Base-by-base conservation (phyloP, 2,888 invertebrate species). In the Tenthredo notha region DNA sequence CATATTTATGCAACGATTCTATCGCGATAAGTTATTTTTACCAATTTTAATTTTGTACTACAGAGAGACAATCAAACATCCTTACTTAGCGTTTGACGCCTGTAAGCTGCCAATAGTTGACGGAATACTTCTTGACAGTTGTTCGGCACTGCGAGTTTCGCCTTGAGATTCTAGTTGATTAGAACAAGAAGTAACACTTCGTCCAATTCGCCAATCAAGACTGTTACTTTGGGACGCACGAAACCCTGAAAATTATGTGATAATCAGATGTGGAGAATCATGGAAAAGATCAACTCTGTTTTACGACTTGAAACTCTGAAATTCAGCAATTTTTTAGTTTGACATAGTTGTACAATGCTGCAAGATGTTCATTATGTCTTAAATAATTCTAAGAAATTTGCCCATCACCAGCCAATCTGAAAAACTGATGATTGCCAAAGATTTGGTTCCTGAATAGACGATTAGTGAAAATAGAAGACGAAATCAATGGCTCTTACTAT, bases 121-220 rank as follows among this genome's bases (percentile, higher is more conserved):
- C 84, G 90, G 89, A 78, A 89, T 88, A 88, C 89, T 92, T 85
- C 90, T 89, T 25, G 92, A 92, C 75, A 92, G 88, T 83, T 92
- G 92, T 86, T 93, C 93, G 65, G 91, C 92, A 86, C 93, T 93
- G 18, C 91, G 90, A 40, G 92, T 92, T 18, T 90, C 88, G 85
- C 92, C 90, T 75, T 90, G 89, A 89, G 90, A 90, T 37, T 91
- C 90, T 6, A 91, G 87, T 82, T 88, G 89, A 78, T 88, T 88
- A 67, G 89, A 88, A 86, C 88, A 88, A 82, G 88, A 87, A 84
- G 90, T 91, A 67, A 91, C 88, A 70, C 89, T 89, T 29, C 91
- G 89, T 50, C 90, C 91, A 10, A 92, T 90, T 84, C 93, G 88
- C 92, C 93, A 93, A 86, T 93, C 93, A 58, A 93, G 87, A 86